These are phyloP conservation scores for Aselliscus stoliczkanus DNA, from an alignment of 2,797 vertebrate species.

Conservation along the genomic window DNA sequence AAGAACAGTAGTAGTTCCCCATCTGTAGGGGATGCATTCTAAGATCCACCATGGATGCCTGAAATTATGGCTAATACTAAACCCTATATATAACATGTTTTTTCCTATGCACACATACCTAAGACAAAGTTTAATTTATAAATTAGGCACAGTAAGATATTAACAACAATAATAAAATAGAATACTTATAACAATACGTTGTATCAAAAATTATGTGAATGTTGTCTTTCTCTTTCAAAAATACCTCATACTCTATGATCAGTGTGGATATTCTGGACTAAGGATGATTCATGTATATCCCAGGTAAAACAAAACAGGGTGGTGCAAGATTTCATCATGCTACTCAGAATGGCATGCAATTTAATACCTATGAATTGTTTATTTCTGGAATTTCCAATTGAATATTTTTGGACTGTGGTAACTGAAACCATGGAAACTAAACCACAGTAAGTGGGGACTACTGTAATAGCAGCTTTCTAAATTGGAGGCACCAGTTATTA, in stretches of 20 bases:
- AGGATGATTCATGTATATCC: background rate
- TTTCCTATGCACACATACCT: background rate
- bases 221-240: background rate
- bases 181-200: background rate
- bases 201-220: background rate
- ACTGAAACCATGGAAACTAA: background rate
- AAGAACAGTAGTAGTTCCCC: no score
- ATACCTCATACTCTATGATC: background rate
- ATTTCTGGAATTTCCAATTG: background rate
- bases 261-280: background rate
- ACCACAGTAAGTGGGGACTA: background rate
- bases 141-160: background rate
- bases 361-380: background rate
- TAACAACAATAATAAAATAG: background rate
- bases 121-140: background rate
- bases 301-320: background rate
- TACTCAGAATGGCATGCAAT: background rate
- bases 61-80: background rate
- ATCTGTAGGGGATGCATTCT: background rate
- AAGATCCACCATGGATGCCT: background rate
- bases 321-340: background rate
- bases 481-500: background rate
- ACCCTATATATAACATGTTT: background rate
- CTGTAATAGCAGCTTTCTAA: background rate
- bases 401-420: background rate